Conservation (phyloP, 1,140 invertebrate genomes). For the Hyposmocoma kahamanoa region DNA sequence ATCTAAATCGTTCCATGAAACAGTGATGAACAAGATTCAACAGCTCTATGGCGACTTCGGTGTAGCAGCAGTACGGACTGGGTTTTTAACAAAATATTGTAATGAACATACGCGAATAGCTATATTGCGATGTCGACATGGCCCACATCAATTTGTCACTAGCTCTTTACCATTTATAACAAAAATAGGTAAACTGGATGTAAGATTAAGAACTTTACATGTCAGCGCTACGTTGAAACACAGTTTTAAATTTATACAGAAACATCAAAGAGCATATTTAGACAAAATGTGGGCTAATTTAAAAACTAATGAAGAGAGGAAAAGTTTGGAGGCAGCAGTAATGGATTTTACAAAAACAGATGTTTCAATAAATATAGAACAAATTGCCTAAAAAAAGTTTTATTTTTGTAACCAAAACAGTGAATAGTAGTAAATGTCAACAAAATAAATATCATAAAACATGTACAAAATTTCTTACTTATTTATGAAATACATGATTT, state of each 20-base stretch:
- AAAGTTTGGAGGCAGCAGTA: slow-evolving; percentile 69
- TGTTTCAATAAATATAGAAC: slow-evolving; percentile 54
- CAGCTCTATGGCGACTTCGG: slow-evolving; percentile 84
- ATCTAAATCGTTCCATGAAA: slow-evolving; percentile 73
- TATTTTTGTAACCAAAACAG: background rate
- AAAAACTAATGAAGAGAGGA: slow-evolving; percentile 74
- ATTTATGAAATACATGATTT: background rate
- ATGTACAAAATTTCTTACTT: slow-evolving; percentile 1
- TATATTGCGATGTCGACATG: slow-evolving; percentile 80
- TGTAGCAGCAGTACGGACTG: slow-evolving; percentile 77
- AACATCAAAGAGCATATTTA: slow-evolving; percentile 77
- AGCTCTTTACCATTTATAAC: slow-evolving; percentile 80
- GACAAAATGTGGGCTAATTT: slow-evolving; percentile 72
- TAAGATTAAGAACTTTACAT: slow-evolving; percentile 79
- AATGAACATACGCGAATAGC: slow-evolving; percentile 83
- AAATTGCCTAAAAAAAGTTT: slow-evolving; percentile 28
- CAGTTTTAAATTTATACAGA: slow-evolving; percentile 82
- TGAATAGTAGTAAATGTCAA: background rate
- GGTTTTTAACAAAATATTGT: slow-evolving; percentile 85
- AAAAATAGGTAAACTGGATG: slow-evolving; percentile 76
- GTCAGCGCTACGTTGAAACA: slow-evolving; percentile 85
- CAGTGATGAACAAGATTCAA: slow-evolving; percentile 77
- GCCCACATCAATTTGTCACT: slow-evolving; percentile 81
- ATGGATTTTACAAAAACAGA: slow-evolving; percentile 70
- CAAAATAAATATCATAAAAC: background rate